Evolutionary conservation across 2,113 vertebrate genomes (phyloP).

Genomic region (Tragulus kanchil): DNA sequence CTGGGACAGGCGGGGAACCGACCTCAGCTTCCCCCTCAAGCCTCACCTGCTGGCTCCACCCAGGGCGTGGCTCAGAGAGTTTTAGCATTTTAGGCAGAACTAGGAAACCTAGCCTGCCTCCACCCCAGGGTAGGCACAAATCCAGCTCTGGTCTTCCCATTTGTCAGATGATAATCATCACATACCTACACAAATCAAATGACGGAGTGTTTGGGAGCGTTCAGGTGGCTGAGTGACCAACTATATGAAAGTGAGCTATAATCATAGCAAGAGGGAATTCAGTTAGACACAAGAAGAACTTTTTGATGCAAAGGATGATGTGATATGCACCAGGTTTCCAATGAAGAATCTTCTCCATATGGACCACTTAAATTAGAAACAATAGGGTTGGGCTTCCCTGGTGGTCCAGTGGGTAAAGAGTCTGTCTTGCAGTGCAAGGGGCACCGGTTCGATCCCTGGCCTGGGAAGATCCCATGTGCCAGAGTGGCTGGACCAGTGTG

Average conservation of each 20-base stretch:
- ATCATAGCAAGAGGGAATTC: neutral
- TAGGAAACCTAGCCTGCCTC: neutral
- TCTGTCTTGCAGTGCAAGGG: too few species aligned
- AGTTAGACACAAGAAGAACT: neutral
- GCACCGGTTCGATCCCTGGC: too few species aligned
- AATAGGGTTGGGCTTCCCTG: too few species aligned
- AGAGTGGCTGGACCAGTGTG: too few species aligned
- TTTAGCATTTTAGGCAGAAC: neutral
- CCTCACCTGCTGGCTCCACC: neutral
- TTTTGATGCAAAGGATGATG: neutral
- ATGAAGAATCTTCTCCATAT: neutral
- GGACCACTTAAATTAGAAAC: neutral
- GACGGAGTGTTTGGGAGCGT: neutral
- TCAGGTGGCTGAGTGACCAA: neutral
- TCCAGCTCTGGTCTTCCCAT: neutral
- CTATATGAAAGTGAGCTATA: neutral
- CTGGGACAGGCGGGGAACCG: neutral
- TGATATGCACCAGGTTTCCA: neutral
- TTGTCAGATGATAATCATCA: neutral
- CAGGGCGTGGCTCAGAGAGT: neutral
- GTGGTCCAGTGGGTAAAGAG: too few species aligned
- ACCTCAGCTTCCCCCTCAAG: neutral
- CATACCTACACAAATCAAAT: neutral
- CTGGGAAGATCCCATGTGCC: too few species aligned
- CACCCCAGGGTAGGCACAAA: neutral